Conservation (phyloP, 1,140 invertebrate genomes). For the Monochamus saltuarius region DNA sequence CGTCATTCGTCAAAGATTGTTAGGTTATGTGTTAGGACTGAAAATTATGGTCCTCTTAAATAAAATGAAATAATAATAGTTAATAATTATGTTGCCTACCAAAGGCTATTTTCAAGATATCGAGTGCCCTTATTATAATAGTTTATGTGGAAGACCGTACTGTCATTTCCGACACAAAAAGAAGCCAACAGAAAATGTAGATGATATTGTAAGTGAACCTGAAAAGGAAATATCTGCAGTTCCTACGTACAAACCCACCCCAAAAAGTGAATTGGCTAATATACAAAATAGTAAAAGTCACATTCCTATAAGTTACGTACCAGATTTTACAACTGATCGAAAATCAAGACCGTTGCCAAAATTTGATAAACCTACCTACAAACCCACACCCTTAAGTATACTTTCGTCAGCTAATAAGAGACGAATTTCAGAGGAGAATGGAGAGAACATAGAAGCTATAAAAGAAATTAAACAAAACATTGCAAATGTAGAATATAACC, state of each 20-base stretch:
- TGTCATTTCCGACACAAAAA: conserved; percentile 85
- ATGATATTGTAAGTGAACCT: conserved; percentile 26
- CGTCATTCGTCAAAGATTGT: too few relatives aligned
- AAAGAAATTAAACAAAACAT: conserved; percentile 40
- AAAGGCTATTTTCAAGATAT: conserved; percentile 82
- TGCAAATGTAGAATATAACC: conserved; percentile 37
- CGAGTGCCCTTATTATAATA: conserved; percentile 80
- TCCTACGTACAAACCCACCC: conserved; percentile 55
- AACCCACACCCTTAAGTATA: conserved; percentile 49
- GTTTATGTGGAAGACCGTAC: conserved; percentile 79
- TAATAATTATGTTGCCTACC: conserved; percentile 73
- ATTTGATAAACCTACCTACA: conserved; percentile 45
- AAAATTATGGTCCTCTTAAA: too few relatives aligned
- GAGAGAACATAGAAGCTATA: conserved; percentile 30
- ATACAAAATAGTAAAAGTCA: conserved; percentile 42
- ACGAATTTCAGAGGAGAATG: conserved; percentile 22
- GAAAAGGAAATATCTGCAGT: conserved; percentile 28
- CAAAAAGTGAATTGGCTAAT: conserved; percentile 48
- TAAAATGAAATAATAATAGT: background rate
- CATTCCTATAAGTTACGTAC: conserved; percentile 50
- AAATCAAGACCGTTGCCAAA: conserved; percentile 30
- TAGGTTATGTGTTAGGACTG: too few relatives aligned
- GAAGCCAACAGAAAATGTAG: conserved; percentile 53
- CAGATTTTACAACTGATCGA: conserved; percentile 42
- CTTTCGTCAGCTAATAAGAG: conserved; percentile 36